Evolutionary conservation across 2,888 invertebrate genomes (phyloP).

Genomic region (Andrena chrysosceles): DNA sequence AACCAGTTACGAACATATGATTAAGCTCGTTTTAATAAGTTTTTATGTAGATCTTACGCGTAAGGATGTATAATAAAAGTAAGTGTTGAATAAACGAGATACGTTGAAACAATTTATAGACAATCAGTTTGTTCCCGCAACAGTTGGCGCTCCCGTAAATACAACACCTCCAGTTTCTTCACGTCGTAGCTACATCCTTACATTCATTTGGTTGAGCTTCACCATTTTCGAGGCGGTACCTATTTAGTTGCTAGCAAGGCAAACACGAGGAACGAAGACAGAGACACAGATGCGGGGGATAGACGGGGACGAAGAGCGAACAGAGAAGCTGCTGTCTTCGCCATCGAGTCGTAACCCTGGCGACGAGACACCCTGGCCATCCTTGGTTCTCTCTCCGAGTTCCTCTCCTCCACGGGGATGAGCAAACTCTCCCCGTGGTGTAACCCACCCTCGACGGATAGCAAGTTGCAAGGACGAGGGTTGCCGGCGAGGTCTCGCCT

Average conservation of each 20-base stretch:
- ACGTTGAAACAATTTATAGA: conserved; percentile 72
- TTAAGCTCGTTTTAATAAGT: conserved; percentile 83
- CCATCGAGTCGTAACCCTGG: conserved; percentile 78
- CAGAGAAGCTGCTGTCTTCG: conserved; percentile 60
- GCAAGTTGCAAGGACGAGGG: conserved; percentile 78
- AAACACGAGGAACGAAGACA: conserved; percentile 40
- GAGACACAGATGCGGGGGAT: conserved; percentile 32
- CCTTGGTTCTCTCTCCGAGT: conserved; percentile 58
- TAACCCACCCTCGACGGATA: conserved; percentile 69
- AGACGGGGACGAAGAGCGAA: conserved; percentile 35
- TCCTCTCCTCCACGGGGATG: conserved; percentile 68
- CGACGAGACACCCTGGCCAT: conserved; percentile 75
- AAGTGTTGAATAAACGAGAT: conserved; percentile 82
- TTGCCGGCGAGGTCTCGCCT: conserved; percentile 80
- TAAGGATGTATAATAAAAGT: conserved; percentile 81
- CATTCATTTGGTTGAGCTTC: background rate
- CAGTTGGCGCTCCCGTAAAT: background rate
- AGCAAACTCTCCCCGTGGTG: conserved; percentile 68
- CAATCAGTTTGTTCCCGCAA: conserved; percentile 48
- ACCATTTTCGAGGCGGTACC: conserved; percentile 55
- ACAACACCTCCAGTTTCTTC: background rate
- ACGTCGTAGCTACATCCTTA: background rate
- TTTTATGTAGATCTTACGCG: conserved; percentile 83
- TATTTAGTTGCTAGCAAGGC: conserved; percentile 26
- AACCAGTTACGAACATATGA: conserved; percentile 78